Base-by-base conservation (phyloP, 2,797 vertebrate genomes). In the Sebastes oblongus region DNA sequence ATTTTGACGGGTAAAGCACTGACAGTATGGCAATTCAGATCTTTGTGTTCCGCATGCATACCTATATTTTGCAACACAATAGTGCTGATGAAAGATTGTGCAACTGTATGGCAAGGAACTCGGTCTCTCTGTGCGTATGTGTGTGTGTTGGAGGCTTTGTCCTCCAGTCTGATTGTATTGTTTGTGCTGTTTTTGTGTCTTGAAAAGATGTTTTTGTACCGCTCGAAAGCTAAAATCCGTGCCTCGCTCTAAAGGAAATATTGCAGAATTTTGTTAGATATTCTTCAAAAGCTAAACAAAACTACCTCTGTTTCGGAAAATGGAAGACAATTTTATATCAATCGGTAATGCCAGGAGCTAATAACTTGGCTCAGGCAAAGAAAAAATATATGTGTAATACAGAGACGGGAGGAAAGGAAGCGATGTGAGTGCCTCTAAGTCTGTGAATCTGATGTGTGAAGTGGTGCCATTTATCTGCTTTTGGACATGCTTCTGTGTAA, bases 21-120 rank as follows among this genome's bases (percentile, higher is more conserved):
- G 86, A 90, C 84, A 90, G 92, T 83, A 64, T 81, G 87, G 82
- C 82, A 85, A 88, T 90, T 84, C 83, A 76, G 72, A 86, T 79
- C 74, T 83, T 86, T 90, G 86, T 88, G 79, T 89, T 92, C 83
- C 66, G 84, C 78, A 76, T 80, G 67, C 83, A 86, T 89, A 90
- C 89, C 86, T 91, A 85, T 89, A 77, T 84, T 90, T 84, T 88
- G 77, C 81, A 85, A 81, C 85, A 93, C 91, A 90, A 89, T 92
- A 83, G 82, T 84, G 85, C 84, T 94, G 91, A 93, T 93, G 91
- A 92, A 94, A 93, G 89, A 88, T 61, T 54, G 80, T 78, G 92
- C 80, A 91, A 92, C 83, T 52, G 67, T 72, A 72, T 27, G 46
- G 82, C 81, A 85, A 84, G 74, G 61, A 64, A 56, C 72, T 69